phyloP scores from a whole-genome alignment of 2,888 invertebrate genomes.

The Myopa tessellatipennis region DNA sequence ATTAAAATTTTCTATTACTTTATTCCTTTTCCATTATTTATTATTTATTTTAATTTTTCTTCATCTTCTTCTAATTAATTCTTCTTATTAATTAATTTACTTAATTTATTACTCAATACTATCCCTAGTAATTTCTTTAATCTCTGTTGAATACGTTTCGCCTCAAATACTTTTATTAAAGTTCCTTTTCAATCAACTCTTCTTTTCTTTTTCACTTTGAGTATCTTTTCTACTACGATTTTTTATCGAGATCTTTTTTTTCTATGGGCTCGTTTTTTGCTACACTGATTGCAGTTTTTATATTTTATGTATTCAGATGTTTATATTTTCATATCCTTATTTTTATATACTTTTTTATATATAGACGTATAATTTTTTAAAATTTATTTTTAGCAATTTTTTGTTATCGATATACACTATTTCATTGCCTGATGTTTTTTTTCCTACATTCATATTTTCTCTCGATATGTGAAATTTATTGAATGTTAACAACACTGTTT shows the following conservation, averaged over 20 bases:
- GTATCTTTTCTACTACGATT: neutral
- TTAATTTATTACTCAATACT: too few species aligned
- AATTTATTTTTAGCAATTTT: neutral
- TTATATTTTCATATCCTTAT: conserved; percentile 6
- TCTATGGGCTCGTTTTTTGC: neutral
- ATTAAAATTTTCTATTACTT: too few species aligned
- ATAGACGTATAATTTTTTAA: neutral
- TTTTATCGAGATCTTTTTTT: neutral
- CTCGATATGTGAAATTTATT: conserved; percentile 7
- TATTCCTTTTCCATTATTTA: too few species aligned
- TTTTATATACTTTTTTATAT: neutral
- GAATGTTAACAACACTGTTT: conserved; percentile 21
- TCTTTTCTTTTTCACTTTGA: neutral
- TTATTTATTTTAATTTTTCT: too few species aligned
- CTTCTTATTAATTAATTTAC: too few species aligned
- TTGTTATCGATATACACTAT: conserved; percentile 21
- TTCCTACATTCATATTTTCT: conserved; percentile 48
- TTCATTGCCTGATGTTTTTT: conserved; percentile 49
- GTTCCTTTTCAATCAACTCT: too few species aligned
- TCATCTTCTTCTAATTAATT: too few species aligned
- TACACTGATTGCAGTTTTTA: neutral
- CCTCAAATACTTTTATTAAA: too few species aligned
- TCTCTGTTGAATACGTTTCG: too few species aligned
- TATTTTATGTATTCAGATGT: neutral
- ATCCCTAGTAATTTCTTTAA: too few species aligned